phyloP scores from a whole-genome alignment of 1,140 invertebrate species.

The Neodiprion fabricii region DNA sequence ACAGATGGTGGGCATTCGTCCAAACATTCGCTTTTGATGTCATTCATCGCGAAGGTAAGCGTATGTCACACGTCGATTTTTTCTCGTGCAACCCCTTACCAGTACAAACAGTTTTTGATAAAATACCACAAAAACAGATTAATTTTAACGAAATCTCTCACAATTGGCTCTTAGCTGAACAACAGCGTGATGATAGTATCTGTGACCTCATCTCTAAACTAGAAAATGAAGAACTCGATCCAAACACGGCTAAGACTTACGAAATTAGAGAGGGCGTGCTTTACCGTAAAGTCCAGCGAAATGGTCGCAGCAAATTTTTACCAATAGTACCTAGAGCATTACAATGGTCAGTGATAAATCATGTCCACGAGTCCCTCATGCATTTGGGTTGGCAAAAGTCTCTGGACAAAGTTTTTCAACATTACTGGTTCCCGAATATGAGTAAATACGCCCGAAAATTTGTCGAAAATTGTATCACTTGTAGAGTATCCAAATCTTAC shows the following conservation, averaged over 20 bases:
- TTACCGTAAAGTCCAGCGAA: slow-evolving; percentile 35
- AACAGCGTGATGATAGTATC: slow-evolving; percentile 29
- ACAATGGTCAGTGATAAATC: slow-evolving; percentile 45
- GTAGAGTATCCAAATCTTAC: slow-evolving; percentile 31
- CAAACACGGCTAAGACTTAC: slow-evolving; percentile 34
- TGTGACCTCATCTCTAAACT: slow-evolving; percentile 23
- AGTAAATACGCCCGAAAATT: slow-evolving; percentile 34
- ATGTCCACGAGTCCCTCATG: slow-evolving; percentile 38
- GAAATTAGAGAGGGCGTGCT: slow-evolving; percentile 31
- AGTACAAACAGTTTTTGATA: background rate
- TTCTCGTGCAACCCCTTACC: slow-evolving; percentile 25
- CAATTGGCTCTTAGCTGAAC: slow-evolving; percentile 34
- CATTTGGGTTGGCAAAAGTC: slow-evolving; percentile 42
- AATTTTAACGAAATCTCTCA: slow-evolving; percentile 28
- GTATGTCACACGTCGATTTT: slow-evolving; percentile 26
- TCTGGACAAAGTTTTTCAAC: slow-evolving; percentile 34
- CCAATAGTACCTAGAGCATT: slow-evolving; percentile 42
- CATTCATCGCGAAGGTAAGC: slow-evolving; percentile 21
- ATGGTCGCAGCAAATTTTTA: slow-evolving; percentile 33
- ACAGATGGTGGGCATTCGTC: slow-evolving; percentile 47
- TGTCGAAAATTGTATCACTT: slow-evolving; percentile 37
- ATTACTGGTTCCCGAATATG: slow-evolving; percentile 43
- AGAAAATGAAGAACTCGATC: slow-evolving; percentile 27
- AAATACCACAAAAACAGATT: slow-evolving; percentile 25
- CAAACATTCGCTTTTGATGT: slow-evolving; percentile 41